phyloP scores from a whole-genome alignment of 2,888 invertebrate genomes.

The Scelioninae gen. 2 region DNA sequence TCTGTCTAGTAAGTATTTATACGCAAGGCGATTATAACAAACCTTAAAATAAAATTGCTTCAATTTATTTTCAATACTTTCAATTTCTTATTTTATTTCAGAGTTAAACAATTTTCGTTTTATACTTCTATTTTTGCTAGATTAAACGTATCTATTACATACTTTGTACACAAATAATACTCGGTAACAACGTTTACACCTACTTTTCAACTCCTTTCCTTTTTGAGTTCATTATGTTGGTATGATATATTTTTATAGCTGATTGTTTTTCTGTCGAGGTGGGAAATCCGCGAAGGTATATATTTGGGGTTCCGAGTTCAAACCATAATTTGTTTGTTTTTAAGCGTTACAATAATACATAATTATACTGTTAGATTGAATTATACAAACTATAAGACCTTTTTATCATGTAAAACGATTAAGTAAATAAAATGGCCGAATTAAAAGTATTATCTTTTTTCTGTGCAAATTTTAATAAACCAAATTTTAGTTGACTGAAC shows the following conservation, averaged over 20 bases:
- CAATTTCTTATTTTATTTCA: slow-evolving; percentile 17
- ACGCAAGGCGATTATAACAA: background rate
- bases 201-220: slow-evolving; percentile 3
- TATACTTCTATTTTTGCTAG: slow-evolving; percentile 10
- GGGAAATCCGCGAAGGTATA: too few species aligned
- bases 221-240: slow-evolving; percentile 32
- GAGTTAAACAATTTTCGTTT: slow-evolving; percentile 15
- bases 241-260: slow-evolving; percentile 21
- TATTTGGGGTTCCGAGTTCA: too few species aligned
- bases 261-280: too few species aligned
- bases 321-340: too few species aligned
- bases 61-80: background rate
- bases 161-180: background rate
- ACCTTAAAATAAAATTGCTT: background rate
- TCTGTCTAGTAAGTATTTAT: slow-evolving; percentile 25
- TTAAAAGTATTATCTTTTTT: background rate
- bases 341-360: too few species aligned
- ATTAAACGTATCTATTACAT: background rate
- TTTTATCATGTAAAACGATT: too few species aligned
- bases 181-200: slow-evolving; percentile 1
- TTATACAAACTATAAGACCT: slow-evolving; percentile 4
- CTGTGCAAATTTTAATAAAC: too few species aligned
- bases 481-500: too few species aligned
- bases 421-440: too few species aligned
- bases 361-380: too few species aligned